Evolutionary conservation across 2,797 vertebrate genomes (phyloP).

Genomic region (Notolepis coatsorum): DNA sequence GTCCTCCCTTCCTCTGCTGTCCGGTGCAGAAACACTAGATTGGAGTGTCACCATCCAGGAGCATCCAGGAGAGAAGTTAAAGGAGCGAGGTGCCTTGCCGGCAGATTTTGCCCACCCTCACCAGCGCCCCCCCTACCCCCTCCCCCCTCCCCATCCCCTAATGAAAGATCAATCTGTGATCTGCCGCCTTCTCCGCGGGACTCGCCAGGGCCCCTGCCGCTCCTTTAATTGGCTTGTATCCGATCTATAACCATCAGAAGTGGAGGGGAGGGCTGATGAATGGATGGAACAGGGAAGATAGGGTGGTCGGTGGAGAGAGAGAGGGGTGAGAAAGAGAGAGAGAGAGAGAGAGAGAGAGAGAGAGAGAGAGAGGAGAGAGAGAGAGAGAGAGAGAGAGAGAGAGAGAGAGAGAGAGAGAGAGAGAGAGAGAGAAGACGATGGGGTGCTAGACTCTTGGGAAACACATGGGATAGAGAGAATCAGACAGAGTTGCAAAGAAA

Average conservation of each 20-base stretch:
- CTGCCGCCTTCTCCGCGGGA: constrained; percentile 62
- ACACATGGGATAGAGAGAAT: too few species aligned
- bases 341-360: constrained; percentile 33
- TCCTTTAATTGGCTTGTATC: constrained; percentile 76
- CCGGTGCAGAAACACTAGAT: constrained; percentile 60
- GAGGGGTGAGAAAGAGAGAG: constrained; percentile 39
- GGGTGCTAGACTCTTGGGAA: too few species aligned
- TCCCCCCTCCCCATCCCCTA: constrained; percentile 61
- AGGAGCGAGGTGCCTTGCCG: constrained; percentile 64
- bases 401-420: not conserved
- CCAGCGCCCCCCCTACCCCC: too few species aligned
- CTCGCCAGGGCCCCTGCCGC: constrained; percentile 46
- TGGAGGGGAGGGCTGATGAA: constrained; percentile 24
- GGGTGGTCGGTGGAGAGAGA: constrained; percentile 6
- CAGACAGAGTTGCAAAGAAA: constrained; percentile 8
- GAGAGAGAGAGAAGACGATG: not conserved
- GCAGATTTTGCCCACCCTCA: constrained; percentile 69
- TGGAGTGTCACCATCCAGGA: constrained; percentile 67
- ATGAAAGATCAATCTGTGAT: constrained; percentile 80
- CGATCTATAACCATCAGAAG: constrained; percentile 73
- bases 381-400: not conserved
- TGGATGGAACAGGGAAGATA: not conserved
- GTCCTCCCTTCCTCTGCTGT: constrained; percentile 20
- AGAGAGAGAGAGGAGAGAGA: constrained; percentile 4
- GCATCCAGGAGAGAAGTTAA: constrained; percentile 65